Conservation (phyloP, 2,113 vertebrate genomes). For the Aspidoscelis tigris region DNA sequence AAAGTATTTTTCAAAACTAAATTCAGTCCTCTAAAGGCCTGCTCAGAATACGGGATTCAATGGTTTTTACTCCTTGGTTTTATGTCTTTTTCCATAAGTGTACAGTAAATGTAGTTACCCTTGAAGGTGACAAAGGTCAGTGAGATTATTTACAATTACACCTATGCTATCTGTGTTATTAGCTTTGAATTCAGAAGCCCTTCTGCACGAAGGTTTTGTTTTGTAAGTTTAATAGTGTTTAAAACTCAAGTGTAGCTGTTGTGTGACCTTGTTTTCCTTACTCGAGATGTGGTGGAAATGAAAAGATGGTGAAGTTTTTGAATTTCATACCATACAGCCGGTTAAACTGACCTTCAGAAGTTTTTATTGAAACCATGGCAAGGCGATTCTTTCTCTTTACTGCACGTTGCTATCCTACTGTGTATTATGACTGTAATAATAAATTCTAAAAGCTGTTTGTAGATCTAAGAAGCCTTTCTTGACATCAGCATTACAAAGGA, state of each 20-base stretch:
- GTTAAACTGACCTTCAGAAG: not conserved
- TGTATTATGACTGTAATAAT: not conserved
- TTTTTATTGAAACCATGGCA: not conserved
- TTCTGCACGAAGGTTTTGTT: not conserved
- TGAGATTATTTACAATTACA: not conserved
- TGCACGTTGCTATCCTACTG: not conserved
- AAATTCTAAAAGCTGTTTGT: not conserved
- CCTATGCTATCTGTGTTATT: conserved; percentile 5
- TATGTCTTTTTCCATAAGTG: not conserved
- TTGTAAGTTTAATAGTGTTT: not conserved
- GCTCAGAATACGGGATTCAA: not conserved
- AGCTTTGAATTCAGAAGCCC: conserved; percentile 33
- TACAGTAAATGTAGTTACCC: not conserved
- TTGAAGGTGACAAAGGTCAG: not conserved
- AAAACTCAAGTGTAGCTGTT: not conserved
- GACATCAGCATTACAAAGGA: not conserved
- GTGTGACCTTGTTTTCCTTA: conserved; percentile 1
- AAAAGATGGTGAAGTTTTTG: not conserved
- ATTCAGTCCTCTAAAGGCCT: not conserved
- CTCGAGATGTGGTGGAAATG: not conserved
- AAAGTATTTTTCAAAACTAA: not conserved
- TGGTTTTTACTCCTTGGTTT: not conserved
- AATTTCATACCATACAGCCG: not conserved
- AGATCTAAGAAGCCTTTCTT: not conserved
- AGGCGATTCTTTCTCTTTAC: not conserved